Evolutionary conservation across 2,797 vertebrate genomes (phyloP).

Genomic region (Characodon lateralis): DNA sequence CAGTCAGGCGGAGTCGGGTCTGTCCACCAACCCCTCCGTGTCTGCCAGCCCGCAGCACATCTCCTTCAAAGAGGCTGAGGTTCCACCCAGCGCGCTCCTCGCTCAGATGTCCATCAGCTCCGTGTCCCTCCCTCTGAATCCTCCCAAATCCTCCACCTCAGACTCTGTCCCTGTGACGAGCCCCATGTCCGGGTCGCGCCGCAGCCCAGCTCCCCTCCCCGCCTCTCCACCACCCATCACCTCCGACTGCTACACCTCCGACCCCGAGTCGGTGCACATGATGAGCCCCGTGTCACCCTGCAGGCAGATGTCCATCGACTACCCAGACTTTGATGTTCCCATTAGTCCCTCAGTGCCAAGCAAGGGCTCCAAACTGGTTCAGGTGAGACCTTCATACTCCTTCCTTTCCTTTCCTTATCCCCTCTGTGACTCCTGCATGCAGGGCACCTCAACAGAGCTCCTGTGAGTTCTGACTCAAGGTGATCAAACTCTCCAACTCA

Average conservation of each 20-base stretch:
- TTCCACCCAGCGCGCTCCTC: slow-evolving; percentile 88
- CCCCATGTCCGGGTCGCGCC: slow-evolving; percentile 78
- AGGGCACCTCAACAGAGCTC: slow-evolving; percentile 18
- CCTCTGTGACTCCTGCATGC: slow-evolving; percentile 62
- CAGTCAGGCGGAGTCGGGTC: slow-evolving; percentile 92
- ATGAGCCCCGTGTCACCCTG: slow-evolving; percentile 84
- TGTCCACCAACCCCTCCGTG: slow-evolving; percentile 93
- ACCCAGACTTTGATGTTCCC: slow-evolving; percentile 82
- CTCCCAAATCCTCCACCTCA: slow-evolving; percentile 34
- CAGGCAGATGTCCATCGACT: slow-evolving; percentile 93
- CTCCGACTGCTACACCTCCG: slow-evolving; percentile 74
- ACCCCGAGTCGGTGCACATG: slow-evolving; percentile 77
- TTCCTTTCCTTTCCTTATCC: slow-evolving; percentile 28
- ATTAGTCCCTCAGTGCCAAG: slow-evolving; percentile 72
- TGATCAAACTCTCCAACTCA: slow-evolving; percentile 33
- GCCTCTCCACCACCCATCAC: slow-evolving; percentile 54
- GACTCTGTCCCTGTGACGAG: slow-evolving; percentile 59
- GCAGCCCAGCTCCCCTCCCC: slow-evolving; percentile 53
- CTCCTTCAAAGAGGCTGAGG: slow-evolving; percentile 82
- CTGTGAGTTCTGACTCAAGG: not conserved
- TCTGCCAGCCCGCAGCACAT: slow-evolving; percentile 93
- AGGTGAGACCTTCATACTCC: slow-evolving; percentile 76
- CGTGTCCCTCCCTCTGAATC: slow-evolving; percentile 61
- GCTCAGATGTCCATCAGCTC: slow-evolving; percentile 92
- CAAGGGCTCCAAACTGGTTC: slow-evolving; percentile 66